phyloP scores from a whole-genome alignment of 2,888 invertebrate genomes.

The Steinernema scapterisci region DNA sequence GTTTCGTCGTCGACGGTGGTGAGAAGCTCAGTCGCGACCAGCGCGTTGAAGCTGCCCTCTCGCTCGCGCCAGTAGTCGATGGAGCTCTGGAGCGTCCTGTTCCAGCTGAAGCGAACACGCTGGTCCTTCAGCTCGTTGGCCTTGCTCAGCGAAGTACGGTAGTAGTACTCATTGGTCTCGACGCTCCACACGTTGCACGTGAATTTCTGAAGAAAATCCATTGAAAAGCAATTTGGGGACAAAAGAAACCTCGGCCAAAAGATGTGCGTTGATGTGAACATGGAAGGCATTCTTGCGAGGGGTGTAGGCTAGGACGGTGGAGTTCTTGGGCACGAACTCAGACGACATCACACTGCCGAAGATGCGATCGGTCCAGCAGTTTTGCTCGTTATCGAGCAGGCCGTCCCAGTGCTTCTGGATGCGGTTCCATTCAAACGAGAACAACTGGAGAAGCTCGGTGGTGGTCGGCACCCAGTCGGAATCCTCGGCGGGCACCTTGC shows the following conservation, averaged over 20 bases:
- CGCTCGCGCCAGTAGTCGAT: slow-evolving; percentile 41
- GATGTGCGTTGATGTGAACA: slow-evolving; percentile 56
- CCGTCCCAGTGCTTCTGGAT: slow-evolving; percentile 55
- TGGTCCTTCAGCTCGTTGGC: slow-evolving; percentile 56
- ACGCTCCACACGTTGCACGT: slow-evolving; percentile 59
- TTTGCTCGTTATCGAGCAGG: slow-evolving; percentile 53
- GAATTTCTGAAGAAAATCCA: slow-evolving; percentile 39
- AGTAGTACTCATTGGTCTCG: slow-evolving; percentile 56
- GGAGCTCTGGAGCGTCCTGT: slow-evolving; percentile 34
- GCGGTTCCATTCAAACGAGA: slow-evolving; percentile 50
- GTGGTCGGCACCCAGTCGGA: slow-evolving; percentile 34
- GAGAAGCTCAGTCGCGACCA: slow-evolving; percentile 57
- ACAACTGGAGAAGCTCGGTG: slow-evolving; percentile 45
- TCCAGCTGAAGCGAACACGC: slow-evolving; percentile 51
- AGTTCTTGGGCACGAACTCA: slow-evolving; percentile 40
- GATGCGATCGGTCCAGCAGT: slow-evolving; percentile 55
- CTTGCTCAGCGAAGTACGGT: slow-evolving; percentile 59
- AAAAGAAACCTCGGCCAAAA: slow-evolving; percentile 49
- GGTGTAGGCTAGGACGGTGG: slow-evolving; percentile 54
- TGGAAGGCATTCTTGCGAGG: slow-evolving; percentile 51
- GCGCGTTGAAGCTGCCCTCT: slow-evolving; percentile 51
- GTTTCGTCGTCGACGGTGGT: slow-evolving; percentile 43
- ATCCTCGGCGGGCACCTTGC: slow-evolving; percentile 54
- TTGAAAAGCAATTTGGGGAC: background rate
- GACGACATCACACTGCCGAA: slow-evolving; percentile 44